These are phyloP conservation scores for Pomatostomus ruficeps DNA, from an alignment of 2,113 vertebrate genomes.

Conservation along the genomic window DNA sequence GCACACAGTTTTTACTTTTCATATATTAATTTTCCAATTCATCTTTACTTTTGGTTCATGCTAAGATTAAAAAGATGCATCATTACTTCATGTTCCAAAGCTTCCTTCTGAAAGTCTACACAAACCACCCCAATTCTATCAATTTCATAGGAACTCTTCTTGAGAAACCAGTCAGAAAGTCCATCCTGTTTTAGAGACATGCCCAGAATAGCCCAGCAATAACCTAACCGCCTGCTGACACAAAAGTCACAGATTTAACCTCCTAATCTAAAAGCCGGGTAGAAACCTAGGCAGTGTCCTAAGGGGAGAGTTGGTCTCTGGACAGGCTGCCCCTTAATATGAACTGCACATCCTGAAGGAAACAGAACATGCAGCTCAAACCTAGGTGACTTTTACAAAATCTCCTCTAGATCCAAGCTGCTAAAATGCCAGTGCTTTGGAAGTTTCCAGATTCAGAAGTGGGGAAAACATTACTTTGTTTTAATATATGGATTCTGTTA, in stretches of 20 bases:
- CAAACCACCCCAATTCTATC: background rate
- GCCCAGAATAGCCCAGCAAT: background rate
- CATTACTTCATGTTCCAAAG: background rate
- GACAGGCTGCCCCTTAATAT: background rate
- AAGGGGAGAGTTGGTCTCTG: background rate
- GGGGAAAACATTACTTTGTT: background rate
- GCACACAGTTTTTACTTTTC: background rate
- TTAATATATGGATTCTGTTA: background rate
- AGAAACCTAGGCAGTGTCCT: background rate
- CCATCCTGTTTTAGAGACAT: background rate
- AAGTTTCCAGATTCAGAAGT: background rate
- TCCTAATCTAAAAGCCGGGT: background rate
- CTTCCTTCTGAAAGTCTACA: background rate
- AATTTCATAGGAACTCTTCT: background rate
- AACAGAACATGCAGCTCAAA: background rate
- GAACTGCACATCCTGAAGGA: background rate
- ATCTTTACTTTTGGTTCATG: background rate
- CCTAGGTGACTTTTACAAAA: background rate
- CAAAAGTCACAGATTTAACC: background rate
- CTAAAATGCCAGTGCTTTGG: background rate
- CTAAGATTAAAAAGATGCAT: background rate
- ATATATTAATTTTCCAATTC: background rate
- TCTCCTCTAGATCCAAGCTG: background rate
- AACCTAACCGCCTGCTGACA: background rate
- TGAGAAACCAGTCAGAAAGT: background rate